Conservation (phyloP, 2,113 vertebrate genomes). For the Chionis minor region DNA sequence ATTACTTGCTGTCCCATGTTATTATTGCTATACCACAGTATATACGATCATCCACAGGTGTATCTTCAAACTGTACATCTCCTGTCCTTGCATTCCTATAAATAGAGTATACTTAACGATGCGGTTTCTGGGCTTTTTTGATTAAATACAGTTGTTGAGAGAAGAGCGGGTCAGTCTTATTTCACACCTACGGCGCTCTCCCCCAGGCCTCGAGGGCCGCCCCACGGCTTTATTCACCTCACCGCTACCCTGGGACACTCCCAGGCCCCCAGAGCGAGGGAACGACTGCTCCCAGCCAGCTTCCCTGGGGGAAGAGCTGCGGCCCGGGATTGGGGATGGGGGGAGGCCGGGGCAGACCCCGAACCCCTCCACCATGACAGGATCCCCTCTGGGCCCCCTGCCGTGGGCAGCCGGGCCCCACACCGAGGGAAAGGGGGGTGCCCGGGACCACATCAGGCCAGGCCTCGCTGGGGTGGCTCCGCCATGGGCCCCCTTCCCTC, state of each 20-base stretch:
- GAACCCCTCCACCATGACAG: neutral
- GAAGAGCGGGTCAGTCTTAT: neutral
- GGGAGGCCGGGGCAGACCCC: no score
- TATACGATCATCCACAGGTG: slow-evolving; percentile 62
- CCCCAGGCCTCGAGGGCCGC: neutral
- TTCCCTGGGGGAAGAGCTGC: rapidly evolving
- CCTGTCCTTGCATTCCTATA: slow-evolving; percentile 72
- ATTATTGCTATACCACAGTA: slow-evolving; percentile 62
- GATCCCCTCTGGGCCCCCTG: no score
- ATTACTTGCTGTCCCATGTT: slow-evolving; percentile 71
- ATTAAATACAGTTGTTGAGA: slow-evolving; percentile 59
- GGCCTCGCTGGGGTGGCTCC: rapidly evolving
- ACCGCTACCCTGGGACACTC: no score
- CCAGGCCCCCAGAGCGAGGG: no score
- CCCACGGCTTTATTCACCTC: rapidly evolving
- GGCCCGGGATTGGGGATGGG: neutral
- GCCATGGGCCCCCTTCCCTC: no score
- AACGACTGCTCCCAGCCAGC: neutral
- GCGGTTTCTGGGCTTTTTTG: slow-evolving; percentile 45
- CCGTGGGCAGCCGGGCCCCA: no score
- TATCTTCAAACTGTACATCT: slow-evolving; percentile 73
- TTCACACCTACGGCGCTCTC: neutral
- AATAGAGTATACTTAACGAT: slow-evolving; percentile 67
- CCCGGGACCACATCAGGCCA: neutral
- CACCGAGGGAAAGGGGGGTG: no score